A percentile compares a stretch with the other conserved stretches of the same genome.
Conservation (phyloP, 2,113 vertebrate species). For the Petroica traversi region DNA sequence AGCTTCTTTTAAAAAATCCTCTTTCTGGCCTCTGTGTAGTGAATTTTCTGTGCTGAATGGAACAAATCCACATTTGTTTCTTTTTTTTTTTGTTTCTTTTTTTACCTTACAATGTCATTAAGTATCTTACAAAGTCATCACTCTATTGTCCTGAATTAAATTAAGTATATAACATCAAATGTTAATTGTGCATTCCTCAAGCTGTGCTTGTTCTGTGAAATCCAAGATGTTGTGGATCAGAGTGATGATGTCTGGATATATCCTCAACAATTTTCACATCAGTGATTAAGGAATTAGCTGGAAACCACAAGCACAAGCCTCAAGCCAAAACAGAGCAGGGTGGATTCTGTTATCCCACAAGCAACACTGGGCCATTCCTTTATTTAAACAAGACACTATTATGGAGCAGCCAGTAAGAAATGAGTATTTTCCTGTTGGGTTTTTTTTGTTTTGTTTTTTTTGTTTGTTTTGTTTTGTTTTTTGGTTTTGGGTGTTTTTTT, state of each 20-base stretch:
- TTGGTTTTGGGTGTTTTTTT: neutral
- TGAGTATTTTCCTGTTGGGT: neutral
- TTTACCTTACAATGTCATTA: neutral
- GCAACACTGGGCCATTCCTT: neutral
- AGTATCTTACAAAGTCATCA: neutral
- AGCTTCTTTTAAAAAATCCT: neutral
- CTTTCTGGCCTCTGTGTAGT: neutral
- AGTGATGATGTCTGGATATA: neutral
- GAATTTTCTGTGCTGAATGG: neutral
- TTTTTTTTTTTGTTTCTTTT: neutral
- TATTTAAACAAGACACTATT: neutral
- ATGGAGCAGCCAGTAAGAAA: neutral
- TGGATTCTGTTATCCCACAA: neutral
- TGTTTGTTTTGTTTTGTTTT: no score
- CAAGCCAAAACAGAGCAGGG: neutral
- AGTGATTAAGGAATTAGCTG: conserved; percentile 22
- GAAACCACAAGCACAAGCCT: conserved; percentile 1
- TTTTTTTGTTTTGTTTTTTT: no score
- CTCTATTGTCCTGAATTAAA: neutral
- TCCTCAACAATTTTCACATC: neutral
- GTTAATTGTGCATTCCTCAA: neutral
- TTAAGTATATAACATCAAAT: neutral
- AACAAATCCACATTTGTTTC: neutral
- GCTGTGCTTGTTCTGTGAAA: neutral
- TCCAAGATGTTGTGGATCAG: neutral